Evolutionary conservation across 2,888 invertebrate genomes (phyloP).

Genomic region (Rutpela maculata): DNA sequence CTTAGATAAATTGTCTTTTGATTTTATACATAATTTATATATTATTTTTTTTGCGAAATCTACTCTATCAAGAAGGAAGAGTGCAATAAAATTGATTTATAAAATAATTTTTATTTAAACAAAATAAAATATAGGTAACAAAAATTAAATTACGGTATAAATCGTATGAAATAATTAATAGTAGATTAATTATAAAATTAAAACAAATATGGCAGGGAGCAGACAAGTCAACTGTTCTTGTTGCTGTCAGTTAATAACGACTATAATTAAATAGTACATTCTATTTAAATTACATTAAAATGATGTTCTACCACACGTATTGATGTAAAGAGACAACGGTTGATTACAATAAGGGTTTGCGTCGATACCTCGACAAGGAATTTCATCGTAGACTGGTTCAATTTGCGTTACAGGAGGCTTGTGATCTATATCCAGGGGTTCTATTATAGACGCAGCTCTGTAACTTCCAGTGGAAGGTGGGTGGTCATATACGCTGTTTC

Average conservation of each 20-base stretch:
- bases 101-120: constrained; percentile 7
- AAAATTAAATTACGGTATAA: not conserved
- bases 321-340: constrained; percentile 60
- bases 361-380: constrained; percentile 72
- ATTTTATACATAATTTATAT: too few relatives aligned
- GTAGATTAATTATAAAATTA: not conserved
- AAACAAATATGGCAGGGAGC: not conserved
- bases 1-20: too few relatives aligned
- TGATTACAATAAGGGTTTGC: constrained; percentile 50
- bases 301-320: constrained; percentile 61
- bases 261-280: not conserved
- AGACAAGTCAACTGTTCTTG: not conserved
- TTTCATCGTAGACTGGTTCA: constrained; percentile 83
- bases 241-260: not conserved
- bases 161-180: not conserved
- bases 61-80: too few relatives aligned
- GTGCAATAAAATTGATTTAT: not conserved
- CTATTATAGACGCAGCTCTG: constrained; percentile 68
- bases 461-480: constrained; percentile 71
- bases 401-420: constrained; percentile 62
- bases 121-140: not conserved
- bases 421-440: constrained; percentile 64
- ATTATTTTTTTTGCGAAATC: too few relatives aligned
- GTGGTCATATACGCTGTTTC: constrained; percentile 81
- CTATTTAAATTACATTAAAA: not conserved